Base-by-base conservation (phyloP, 2,113 vertebrate genomes). In the Hyperopisus bebe region DNA sequence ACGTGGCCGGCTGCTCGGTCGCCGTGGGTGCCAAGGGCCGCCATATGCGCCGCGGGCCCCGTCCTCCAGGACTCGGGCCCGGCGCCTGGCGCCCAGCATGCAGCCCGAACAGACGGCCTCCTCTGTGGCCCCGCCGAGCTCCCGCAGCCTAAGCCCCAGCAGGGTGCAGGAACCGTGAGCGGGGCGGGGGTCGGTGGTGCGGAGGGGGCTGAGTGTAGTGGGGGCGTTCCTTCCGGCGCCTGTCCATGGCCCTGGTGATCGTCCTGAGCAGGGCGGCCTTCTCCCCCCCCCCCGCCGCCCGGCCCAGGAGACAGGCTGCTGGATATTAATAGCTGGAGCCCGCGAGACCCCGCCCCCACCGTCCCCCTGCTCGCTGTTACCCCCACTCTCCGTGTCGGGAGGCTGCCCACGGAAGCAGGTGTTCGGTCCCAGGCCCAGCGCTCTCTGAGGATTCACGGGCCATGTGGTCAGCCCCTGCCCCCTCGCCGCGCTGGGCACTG, bases 1-100 rank as follows among this genome's bases (percentile, higher is more conserved):
- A 95, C 92, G 92, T 92, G 93, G 94, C 94, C 95, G 95, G 94
- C 95, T 96, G 96, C 95, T 95, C 90, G 93, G 93, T 94, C 92
- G 83, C 94, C 94, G 94, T 94, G 94, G 95, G 95, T 91, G 95
- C 95, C 95, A 96, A 94, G 91, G 93, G 94, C 93, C 95, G 89
- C 95, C 96, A 96, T 96, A 96, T 96, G 96, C 95, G 94, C 92
- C 92, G 92, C 91, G 89, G 92, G 94, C 92, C 85, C 89, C 91
- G 86, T 94, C 92, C 92, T 90, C 80, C 83, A 91, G 90, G 89
- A 91, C 87, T 88, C 58, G 90, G 90, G 85, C 86, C 89, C 85
- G 31, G 62, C 46, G 66, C 66, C 88, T 89, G 74, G 35, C 88
- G 42, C 70, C 44, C 80, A 84, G 80, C 80, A 27, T 47, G 44